Percentiles rank a stretch among this genome's conserved stretches.
phyloP scores from a whole-genome alignment of 1,140 invertebrate genomes.

The Oryzaephilus surinamensis region DNA sequence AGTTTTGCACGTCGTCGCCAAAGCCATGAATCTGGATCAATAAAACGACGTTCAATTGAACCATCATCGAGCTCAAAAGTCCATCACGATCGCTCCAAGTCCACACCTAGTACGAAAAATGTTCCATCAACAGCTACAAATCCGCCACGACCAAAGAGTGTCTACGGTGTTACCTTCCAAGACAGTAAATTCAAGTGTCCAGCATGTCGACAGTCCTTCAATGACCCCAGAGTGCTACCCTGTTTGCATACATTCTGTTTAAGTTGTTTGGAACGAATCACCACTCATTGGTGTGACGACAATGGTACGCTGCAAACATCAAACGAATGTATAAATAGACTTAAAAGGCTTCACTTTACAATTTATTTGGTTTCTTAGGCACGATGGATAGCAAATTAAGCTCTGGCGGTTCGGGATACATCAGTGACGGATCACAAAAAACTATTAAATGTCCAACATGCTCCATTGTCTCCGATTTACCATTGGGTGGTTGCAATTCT shows the following conservation, averaged over 20 bases:
- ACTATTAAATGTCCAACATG: constrained; percentile 35
- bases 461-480: constrained; percentile 39
- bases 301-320: constrained; percentile 32
- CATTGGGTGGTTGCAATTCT: constrained; percentile 37
- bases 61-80: constrained; percentile 22
- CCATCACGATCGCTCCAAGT: constrained; percentile 24
- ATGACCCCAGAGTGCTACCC: constrained; percentile 43
- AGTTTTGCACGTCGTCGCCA: constrained; percentile 45
- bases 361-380: constrained; percentile 3
- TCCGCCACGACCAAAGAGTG: constrained; percentile 18
- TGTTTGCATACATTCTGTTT: constrained; percentile 50
- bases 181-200: constrained; percentile 37
- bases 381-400: too few relatives aligned
- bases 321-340: too few relatives aligned
- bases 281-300: constrained; percentile 31
- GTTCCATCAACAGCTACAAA: constrained; percentile 7
- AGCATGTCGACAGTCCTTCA: constrained; percentile 38
- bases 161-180: constrained; percentile 12
- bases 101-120: constrained; percentile 16
- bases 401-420: too few relatives aligned
- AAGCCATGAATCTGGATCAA: constrained; percentile 29
- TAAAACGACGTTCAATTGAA: constrained; percentile 39
- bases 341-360: background rate
- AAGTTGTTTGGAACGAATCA: constrained; percentile 38
- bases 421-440: constrained; percentile 34